Percentiles rank a stretch among this genome's conserved stretches.
Evolutionary conservation across 2,888 invertebrate genomes (phyloP).

Genomic region (Lapara coniferarum): DNA sequence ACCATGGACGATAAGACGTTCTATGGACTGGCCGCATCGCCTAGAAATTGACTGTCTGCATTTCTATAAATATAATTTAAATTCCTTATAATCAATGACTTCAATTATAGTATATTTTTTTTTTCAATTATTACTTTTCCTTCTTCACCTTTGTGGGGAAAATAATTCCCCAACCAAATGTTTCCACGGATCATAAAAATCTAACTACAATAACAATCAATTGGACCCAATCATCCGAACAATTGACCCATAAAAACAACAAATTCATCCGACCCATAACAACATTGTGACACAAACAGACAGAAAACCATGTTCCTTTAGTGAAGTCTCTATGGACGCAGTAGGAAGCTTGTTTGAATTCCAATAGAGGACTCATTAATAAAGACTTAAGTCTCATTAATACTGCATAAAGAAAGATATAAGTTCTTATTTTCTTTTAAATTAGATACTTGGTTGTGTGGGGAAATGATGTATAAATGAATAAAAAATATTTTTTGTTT

Average conservation of each 20-base stretch:
- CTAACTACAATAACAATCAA: not conserved
- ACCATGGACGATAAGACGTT: too few species aligned
- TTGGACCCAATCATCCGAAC: not conserved
- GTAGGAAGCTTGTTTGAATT: not conserved
- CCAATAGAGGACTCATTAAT: not conserved
- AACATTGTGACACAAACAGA: not conserved
- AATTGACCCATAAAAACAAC: not conserved
- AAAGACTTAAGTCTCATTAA: conserved; percentile 16
- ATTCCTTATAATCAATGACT: too few species aligned
- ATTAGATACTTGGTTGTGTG: too few species aligned
- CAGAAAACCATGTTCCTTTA: not conserved
- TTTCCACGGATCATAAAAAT: not conserved
- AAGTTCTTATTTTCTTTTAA: not conserved
- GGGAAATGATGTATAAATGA: too few species aligned
- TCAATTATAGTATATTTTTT: not conserved
- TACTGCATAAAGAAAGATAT: not conserved
- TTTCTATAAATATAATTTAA: too few species aligned
- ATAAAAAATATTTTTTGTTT: too few species aligned
- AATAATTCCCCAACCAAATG: not conserved
- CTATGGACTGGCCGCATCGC: too few species aligned
- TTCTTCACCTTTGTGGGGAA: not conserved
- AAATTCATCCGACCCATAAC: not conserved
- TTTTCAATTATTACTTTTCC: not conserved
- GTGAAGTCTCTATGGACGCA: not conserved
- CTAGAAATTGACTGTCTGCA: too few species aligned